Base-by-base conservation (phyloP, 2,888 invertebrate species). In the Dolichopus griseipennis region DNA sequence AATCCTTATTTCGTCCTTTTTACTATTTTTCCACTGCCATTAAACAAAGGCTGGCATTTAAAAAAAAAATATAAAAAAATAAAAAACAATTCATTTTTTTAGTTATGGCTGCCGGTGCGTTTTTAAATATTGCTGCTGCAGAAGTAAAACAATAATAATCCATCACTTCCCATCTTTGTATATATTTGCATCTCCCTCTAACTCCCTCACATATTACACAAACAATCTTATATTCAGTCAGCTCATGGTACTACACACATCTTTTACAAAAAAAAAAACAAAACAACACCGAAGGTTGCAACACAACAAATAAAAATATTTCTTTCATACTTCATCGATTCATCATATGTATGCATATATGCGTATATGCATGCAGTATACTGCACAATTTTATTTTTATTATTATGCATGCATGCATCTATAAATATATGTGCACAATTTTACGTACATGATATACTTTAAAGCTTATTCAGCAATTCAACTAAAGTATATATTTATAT, bases 21-120 rank as follows among this genome's bases (percentile, higher is more conserved):
- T 41, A 6, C 41, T 41, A 5, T 41, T 41, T 41, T 41, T n/a
- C n/a, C n/a, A n/a, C n/a, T n/a, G n/a, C n/a, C n/a, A n/a, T n/a
- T n/a, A n/a, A n/a, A n/a, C n/a, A n/a, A n/a, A n/a, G 9, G 41
- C 8, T 41, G 3, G 15, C 41, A 1, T 41, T 15, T 41, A n/a
- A n/a, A n/a, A n/a, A n/a, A n/a, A n/a, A n/a, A 27, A 27, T 27
- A 2, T 4, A 27, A 27, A 27, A 37, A 37, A 37, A 37, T 9
- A 37, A 37, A 37, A 37, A 37, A 2, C 4, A 10, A 10, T n/a
- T n/a, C n/a, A 10, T 52, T 1, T 52, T 52, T 52, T 52, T 18
- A 52, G 52, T 52, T 52, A 52, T 52, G 52, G 52, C 52, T 52
- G 52, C 52, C 52, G 52, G 15, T 52, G 52, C 52, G 52, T 52